Evolutionary conservation across 2,888 invertebrate genomes (phyloP), one percentile per base, ranked within the genome.

Genomic region (Dinocampus coccinellae): DNA sequence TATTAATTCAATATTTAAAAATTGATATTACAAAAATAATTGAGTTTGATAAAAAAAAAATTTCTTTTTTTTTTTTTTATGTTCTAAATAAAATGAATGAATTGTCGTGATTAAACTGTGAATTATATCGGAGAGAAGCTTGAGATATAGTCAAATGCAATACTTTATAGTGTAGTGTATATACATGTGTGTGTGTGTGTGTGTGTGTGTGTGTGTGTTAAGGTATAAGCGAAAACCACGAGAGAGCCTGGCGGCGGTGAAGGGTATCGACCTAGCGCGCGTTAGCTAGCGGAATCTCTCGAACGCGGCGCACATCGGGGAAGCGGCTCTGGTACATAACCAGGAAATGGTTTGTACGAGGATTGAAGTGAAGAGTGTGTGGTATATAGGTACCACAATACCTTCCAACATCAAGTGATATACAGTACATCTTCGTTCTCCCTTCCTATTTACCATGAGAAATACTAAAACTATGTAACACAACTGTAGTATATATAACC

Each of bases 251-350:
- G 47, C n/a, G 47, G 47, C 47, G 16, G 4, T 47, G 34, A 69
- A 70, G 72, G 58, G 42, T 72, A 75, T 74, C 76, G 74, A 75
- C 73, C 73, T 72, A 64, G 67, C 70, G 47, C 4, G 20, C 47
- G 47, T 16, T 47, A 47, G 47, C 63, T 71, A 72, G 70, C 72
- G 76, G 76, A 76, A 75, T 76, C 75, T 76, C 70, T 72, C 69
- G 73, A 70, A 73, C 69, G 61, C 53, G 60, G 58, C 39, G 67
- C 52, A 58, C 29, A 26, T 36, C 70, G 63, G 64, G 63, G 47
- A 53, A 29, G 72, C 33, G 58, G 47, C 26, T 33, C 58, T 61
- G 69, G 71, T 66, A 73, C 76, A 73, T 72, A 74, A 73, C 76
- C 71, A 73, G 71, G 71, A 73, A 76, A 74, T 76, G 69, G 74